These are phyloP conservation scores for Dermatemys mawii DNA, from an alignment of 2,113 vertebrate species.

Conservation along the genomic window DNA sequence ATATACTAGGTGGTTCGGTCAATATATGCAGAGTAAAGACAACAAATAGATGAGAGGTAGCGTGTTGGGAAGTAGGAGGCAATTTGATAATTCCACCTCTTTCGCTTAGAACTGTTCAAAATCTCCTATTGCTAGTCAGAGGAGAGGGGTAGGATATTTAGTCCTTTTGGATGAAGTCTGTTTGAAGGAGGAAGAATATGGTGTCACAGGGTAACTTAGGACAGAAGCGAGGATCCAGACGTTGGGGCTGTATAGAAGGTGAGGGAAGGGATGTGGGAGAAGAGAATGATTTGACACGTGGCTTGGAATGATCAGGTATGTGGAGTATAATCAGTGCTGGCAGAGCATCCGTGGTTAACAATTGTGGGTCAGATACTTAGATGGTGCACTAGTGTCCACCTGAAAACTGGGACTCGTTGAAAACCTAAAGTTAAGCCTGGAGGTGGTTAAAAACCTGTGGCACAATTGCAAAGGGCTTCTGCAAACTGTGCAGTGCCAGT, in stretches of 20 bases:
- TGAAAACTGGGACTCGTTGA: background rate
- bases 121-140: background rate
- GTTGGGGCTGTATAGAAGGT: background rate
- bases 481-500: rapidly evolving
- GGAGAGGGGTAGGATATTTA: background rate
- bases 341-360: background rate
- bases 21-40: background rate
- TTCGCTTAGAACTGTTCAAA: background rate
- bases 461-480: background rate
- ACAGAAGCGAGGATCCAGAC: background rate
- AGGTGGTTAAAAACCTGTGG: background rate
- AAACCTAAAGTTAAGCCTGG: conserved; percentile 4
- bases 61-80: background rate
- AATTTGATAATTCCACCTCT: background rate
- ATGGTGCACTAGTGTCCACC: background rate
- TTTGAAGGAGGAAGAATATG: background rate
- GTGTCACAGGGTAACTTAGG: background rate
- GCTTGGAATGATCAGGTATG: background rate
- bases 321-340: background rate
- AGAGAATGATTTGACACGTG: rapidly evolving
- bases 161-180: background rate
- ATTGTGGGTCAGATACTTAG: background rate
- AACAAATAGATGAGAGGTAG: background rate
- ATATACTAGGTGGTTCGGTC: background rate
- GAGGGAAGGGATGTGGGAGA: background rate